Conservation (phyloP, 1,140 invertebrate species). For the Platorchestia sp. region DNA sequence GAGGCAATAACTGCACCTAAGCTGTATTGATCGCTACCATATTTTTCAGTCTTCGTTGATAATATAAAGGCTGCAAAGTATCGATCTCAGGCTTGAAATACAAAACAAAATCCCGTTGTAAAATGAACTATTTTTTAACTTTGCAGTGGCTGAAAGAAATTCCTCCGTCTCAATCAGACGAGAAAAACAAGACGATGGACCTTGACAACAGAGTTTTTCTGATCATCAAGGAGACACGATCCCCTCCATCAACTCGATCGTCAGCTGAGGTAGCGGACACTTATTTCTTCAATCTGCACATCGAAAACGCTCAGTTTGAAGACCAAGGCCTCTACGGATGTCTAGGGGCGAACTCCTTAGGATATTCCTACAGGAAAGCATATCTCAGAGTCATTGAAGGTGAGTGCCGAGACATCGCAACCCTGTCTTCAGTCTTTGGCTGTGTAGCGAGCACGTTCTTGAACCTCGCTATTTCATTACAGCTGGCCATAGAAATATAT, state of each 20-base stretch:
- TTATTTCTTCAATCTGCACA: slow-evolving; percentile 32
- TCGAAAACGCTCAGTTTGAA: slow-evolving; percentile 33
- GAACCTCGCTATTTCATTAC: background rate
- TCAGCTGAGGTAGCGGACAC: background rate
- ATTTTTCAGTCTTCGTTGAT: background rate
- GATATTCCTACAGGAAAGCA: slow-evolving; percentile 22
- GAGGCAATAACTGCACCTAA: background rate
- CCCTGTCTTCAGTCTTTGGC: background rate
- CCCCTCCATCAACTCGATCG: background rate
- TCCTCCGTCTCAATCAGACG: background rate
- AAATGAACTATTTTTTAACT: background rate
- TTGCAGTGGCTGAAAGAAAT: slow-evolving; percentile 43
- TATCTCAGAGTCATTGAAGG: background rate
- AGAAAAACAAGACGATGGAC: slow-evolving; percentile 29
- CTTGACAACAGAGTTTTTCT: background rate
- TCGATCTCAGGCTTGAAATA: background rate
- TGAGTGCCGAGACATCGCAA: background rate
- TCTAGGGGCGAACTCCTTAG: slow-evolving; percentile 3
- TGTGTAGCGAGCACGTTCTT: background rate
- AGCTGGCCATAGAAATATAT: too few species aligned
- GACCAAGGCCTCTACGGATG: slow-evolving; percentile 41
- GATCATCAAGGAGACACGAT: slow-evolving; percentile 3
- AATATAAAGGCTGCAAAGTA: background rate
- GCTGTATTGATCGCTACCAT: background rate
- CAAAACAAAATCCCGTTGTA: background rate